A percentile compares a stretch with the other conserved stretches of the same genome.
Evolutionary conservation across 64 coral and sea anemone genomes (phyloP).

Genomic region (Platygyra sinensis): DNA sequence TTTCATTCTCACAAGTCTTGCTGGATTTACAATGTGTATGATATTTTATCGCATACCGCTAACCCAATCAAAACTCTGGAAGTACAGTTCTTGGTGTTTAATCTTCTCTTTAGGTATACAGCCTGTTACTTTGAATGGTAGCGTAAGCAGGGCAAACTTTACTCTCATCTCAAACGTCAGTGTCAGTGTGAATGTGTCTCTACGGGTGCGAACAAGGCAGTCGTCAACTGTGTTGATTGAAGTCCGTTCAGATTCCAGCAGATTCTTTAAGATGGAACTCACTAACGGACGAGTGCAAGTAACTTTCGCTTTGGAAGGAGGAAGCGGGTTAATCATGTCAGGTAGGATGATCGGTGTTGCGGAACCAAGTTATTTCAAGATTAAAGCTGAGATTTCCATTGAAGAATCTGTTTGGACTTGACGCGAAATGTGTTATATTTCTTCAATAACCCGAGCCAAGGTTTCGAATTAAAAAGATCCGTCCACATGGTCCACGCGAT

Average conservation of each 20-base stretch:
- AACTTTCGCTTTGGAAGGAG: slow-evolving; percentile 19
- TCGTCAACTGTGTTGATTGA: slow-evolving; percentile 12
- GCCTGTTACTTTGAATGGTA: slow-evolving; percentile 53
- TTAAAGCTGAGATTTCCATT: no score
- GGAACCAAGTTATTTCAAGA: no score
- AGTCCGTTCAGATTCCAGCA: neutral
- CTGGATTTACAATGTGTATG: no score
- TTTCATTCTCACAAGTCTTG: no score
- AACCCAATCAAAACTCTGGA: no score
- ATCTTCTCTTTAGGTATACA: slow-evolving; percentile 27
- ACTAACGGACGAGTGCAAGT: slow-evolving; percentile 6
- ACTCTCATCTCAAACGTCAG: slow-evolving; percentile 12
- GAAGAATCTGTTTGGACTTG: no score
- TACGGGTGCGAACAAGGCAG: slow-evolving; percentile 39
- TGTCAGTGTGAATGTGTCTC: neutral
- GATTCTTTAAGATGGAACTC: slow-evolving; percentile 31
- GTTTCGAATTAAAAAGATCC: no score
- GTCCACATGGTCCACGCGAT: no score
- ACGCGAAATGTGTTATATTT: no score
- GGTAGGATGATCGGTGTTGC: neutral
- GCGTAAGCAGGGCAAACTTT: slow-evolving; percentile 39
- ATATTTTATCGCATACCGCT: no score
- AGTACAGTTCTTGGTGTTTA: neutral
- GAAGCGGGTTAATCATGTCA: slow-evolving; percentile 12
- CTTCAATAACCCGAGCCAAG: no score